A percentile compares a stretch with the other conserved stretches of the same genome.
Evolutionary conservation across 2,113 vertebrate species (phyloP).

Genomic region (Dolichallabes microphthalmus): DNA sequence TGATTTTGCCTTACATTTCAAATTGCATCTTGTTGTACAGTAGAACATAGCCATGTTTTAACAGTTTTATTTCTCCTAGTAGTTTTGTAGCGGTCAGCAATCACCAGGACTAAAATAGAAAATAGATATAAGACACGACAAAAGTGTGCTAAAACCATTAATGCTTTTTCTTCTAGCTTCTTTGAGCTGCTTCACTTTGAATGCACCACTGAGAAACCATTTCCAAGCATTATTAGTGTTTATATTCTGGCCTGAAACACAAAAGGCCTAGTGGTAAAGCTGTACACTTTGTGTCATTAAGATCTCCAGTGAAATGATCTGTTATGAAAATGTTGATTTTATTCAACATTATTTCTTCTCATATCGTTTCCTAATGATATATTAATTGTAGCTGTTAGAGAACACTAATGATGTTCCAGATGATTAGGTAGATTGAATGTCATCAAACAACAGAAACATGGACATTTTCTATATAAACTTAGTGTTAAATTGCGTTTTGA

Average conservation of each 20-base stretch:
- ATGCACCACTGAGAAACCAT: slow-evolving; percentile 26
- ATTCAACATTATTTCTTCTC: background rate
- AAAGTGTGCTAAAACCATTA: background rate
- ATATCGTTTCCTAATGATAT: background rate
- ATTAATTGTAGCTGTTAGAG: background rate
- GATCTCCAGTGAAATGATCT: background rate
- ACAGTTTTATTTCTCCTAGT: background rate
- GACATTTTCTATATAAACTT: background rate
- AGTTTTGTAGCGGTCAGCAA: background rate
- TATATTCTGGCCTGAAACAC: background rate
- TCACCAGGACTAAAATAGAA: background rate
- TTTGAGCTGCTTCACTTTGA: slow-evolving; percentile 33
- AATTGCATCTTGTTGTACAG: background rate
- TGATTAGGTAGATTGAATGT: background rate
- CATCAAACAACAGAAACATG: background rate
- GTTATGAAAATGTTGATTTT: background rate
- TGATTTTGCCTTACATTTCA: background rate
- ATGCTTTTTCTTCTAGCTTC: background rate
- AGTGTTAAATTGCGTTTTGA: background rate
- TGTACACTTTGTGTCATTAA: background rate
- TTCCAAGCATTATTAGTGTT: slow-evolving; percentile 43
- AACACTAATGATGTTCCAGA: too few species aligned
- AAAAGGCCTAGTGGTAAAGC: background rate
- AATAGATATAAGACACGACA: slow-evolving; percentile 9
- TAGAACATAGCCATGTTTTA: background rate